Conservation (phyloP, 2,888 invertebrate species). For the Agrochola litura region DNA sequence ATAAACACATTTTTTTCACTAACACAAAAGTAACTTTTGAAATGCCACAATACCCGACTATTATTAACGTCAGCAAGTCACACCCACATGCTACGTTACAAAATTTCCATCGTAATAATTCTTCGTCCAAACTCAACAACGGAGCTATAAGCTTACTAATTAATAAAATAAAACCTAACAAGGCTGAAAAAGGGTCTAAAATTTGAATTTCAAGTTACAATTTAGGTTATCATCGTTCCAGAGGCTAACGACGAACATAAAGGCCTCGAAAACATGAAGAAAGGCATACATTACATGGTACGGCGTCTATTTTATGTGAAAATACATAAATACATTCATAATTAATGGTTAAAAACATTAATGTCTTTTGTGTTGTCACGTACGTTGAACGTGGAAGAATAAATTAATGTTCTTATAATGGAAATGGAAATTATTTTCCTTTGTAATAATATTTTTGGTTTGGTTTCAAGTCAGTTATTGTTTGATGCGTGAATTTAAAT, state of each 20-base stretch:
- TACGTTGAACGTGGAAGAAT: constrained; percentile 45
- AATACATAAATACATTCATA: constrained; percentile 50
- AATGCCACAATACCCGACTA: not conserved
- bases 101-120: constrained; percentile 9
- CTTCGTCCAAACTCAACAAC: constrained; percentile 19
- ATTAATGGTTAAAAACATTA: constrained; percentile 58
- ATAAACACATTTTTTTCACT: not conserved
- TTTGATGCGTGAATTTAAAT: constrained; percentile 1
- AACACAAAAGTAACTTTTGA: not conserved
- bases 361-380: constrained; percentile 56
- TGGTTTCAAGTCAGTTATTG: not conserved
- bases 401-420: constrained; percentile 42
- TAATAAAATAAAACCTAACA: constrained; percentile 52
- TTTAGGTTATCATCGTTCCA: constrained; percentile 48
- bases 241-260: constrained; percentile 48
- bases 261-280: constrained; percentile 29
- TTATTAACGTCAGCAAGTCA: constrained; percentile 5
- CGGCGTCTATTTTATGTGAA: constrained; percentile 35
- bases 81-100: not conserved
- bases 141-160: constrained; percentile 37
- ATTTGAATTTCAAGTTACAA: constrained; percentile 50
- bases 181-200: constrained; percentile 46
- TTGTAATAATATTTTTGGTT: constrained; percentile 17
- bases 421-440: constrained; percentile 41
- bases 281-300: constrained; percentile 37